Base-by-base conservation (phyloP, 2,113 vertebrate species). In the Tympanuchus pallidicinctus region DNA sequence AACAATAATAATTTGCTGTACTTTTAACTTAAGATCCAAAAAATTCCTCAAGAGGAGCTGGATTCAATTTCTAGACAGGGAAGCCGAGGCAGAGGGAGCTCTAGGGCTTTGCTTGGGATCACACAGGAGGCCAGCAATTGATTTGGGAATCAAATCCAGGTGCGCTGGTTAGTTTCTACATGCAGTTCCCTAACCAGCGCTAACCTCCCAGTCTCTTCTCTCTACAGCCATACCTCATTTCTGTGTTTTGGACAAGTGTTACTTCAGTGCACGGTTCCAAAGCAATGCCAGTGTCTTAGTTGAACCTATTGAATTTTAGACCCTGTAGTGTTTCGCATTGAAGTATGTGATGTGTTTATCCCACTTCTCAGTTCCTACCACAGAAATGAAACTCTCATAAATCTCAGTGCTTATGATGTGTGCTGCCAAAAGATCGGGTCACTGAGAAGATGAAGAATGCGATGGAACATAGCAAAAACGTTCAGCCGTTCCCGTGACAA, bases 91-190 rank as follows among this genome's bases (percentile, higher is more conserved):
- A 71, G 64, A 85, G 32, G 42, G 67, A 91, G 47, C 57, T 91
- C 65, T 17, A 15, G 20, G 79, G 52, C 30, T 88, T 91, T 91
- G 69, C 43, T 73, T 67, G 52, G 52, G 40, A 67, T 92, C 72
- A 61, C 42, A n/a, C 18, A 52, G 40, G 56, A 88, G 92, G 18
- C 50, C 82, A 89, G 27, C 42, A 48, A 42, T 1, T 81, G 42
- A 82, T 34, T 72, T 84, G 47, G 61, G 74, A 89, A 86, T 78
- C 82, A 80, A 94, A 83, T 43, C 63, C 65, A 67, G 65, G 81
- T 74, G 40, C 3, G 2, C 19, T 60, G 4, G 18, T 76, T 63
- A 21, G 48, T 71, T 72, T 90, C 61, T 59, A 48, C 18, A 24
- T 52, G 57, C 47, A 42, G 34, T 24, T 52, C 65, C 84, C 38